Percentiles rank a stretch among this genome's conserved stretches.
These are phyloP conservation scores for Phaethon lepturus DNA, from an alignment of 2,113 vertebrate genomes.

Conservation along the genomic window DNA sequence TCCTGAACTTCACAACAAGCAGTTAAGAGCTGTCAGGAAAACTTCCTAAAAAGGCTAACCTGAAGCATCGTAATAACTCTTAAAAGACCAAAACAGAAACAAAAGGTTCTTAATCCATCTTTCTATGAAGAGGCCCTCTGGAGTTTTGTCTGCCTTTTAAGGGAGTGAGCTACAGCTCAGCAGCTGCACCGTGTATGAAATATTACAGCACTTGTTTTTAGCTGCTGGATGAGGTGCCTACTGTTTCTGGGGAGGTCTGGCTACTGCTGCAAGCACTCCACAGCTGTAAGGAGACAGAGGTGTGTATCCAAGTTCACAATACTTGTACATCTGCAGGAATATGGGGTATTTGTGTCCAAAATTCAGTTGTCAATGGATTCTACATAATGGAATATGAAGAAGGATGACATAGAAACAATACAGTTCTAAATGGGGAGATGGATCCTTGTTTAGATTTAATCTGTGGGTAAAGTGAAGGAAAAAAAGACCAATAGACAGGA, in stretches of 20 bases:
- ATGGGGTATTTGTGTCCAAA: neutral
- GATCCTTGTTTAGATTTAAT: neutral
- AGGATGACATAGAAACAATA: neutral
- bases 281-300: neutral
- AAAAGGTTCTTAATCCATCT: constrained; percentile 18
- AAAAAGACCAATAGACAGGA: neutral
- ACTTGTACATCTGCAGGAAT: neutral
- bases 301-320: neutral
- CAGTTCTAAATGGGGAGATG: fast-evolving
- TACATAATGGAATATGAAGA: neutral
- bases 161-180: neutral
- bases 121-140: neutral
- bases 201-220: neutral
- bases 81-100: constrained; percentile 9
- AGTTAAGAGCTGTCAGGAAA: neutral
- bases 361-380: neutral
- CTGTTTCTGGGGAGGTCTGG: neutral
- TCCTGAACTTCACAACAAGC: neutral
- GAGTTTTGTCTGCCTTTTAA: constrained; percentile 4
- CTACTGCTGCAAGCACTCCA: neutral
- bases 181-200: constrained; percentile 21
- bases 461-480: neutral
- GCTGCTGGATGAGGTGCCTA: neutral
- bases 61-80: neutral
- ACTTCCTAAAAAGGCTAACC: constrained; percentile 5